Percentiles rank a stretch among this genome's conserved stretches.
Evolutionary conservation across 2,888 invertebrate genomes (phyloP).

Genomic region (Neoitamus cyanurus): DNA sequence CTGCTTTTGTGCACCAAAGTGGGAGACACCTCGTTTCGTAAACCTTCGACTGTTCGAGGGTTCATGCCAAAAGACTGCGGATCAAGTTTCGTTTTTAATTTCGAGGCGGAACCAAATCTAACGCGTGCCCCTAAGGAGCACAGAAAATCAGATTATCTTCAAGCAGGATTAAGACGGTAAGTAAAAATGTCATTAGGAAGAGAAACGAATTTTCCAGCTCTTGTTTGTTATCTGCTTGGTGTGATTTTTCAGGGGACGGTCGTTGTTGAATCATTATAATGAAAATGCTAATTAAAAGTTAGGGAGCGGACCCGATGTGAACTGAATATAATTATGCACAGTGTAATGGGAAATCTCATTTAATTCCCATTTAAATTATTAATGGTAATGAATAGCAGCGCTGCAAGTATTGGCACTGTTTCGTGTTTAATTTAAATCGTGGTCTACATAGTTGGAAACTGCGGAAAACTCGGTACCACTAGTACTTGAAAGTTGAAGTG

Average conservation of each 20-base stretch:
- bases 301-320: neutral
- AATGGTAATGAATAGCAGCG: neutral
- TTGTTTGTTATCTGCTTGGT: neutral
- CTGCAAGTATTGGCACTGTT: neutral
- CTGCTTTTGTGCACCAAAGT: neutral
- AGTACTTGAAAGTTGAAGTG: neutral
- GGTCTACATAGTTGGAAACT: neutral
- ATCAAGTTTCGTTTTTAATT: neutral
- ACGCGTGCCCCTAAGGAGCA: neutral
- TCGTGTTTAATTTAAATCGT: neutral
- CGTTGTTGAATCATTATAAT: neutral
- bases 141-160: neutral
- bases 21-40: neutral
- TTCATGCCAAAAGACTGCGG: neutral
- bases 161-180: neutral
- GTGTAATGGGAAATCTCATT: neutral
- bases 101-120: neutral
- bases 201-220: neutral
- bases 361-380: neutral
- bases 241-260: neutral
- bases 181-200: neutral
- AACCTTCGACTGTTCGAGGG: neutral
- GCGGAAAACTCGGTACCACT: neutral
- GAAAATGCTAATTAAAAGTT: slow-evolving; percentile 1
- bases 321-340: neutral